Evolutionary conservation across 1,140 invertebrate species (phyloP).

Genomic region (Pogonomyrmex californicus): DNA sequence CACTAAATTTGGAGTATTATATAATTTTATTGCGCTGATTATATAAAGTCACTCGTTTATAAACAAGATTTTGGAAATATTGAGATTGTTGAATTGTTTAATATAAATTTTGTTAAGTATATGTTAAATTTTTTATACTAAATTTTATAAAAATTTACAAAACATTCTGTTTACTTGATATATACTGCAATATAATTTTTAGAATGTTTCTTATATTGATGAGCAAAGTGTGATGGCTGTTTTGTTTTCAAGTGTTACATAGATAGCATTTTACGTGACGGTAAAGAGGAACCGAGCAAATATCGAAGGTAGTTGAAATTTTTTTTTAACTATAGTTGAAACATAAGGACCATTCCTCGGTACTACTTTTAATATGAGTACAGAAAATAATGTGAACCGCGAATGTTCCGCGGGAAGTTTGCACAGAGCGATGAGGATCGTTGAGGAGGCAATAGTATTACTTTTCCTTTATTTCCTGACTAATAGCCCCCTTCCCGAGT

Average conservation of each 20-base stretch:
- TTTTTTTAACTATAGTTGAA: constrained; percentile 7
- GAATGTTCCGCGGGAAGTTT: constrained; percentile 62
- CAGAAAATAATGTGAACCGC: constrained; percentile 58
- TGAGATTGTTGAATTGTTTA: not conserved
- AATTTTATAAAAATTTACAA: not conserved
- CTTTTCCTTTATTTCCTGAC: constrained; percentile 69
- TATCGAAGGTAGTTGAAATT: not conserved
- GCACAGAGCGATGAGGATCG: constrained; percentile 57
- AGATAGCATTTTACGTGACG: not conserved
- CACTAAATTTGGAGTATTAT: constrained; percentile 4
- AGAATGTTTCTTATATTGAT: not conserved
- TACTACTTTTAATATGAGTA: constrained; percentile 27
- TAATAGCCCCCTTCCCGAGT: not conserved
- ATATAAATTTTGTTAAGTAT: not conserved
- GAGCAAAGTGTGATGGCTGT: not conserved
- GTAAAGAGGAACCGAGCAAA: not conserved
- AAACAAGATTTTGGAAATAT: not conserved
- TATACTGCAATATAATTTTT: not conserved
- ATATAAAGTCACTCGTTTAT: not conserved
- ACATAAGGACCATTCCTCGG: not conserved
- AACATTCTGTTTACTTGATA: not conserved
- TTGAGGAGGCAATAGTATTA: constrained; percentile 66
- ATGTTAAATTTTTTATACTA: not conserved
- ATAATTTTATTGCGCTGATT: not conserved
- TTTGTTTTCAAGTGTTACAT: not conserved